phyloP scores from a whole-genome alignment of 1,140 invertebrate species.

The Lordiphosa collinella region DNA sequence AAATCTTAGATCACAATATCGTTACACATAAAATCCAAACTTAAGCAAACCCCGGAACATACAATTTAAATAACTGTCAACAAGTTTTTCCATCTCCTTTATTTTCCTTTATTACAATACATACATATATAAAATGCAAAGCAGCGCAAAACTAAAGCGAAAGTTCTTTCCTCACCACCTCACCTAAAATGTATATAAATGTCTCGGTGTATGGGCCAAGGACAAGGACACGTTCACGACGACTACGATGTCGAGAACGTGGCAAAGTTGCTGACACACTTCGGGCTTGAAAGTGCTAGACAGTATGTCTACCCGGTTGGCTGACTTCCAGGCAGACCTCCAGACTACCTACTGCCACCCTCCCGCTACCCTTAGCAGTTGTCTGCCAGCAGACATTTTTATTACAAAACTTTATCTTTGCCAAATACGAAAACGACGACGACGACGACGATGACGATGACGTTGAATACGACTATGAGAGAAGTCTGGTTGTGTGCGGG shows the following conservation, averaged over 20 bases:
- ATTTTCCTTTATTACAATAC: slow-evolving; percentile 14
- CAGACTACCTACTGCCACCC: slow-evolving; percentile 22
- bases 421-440: slow-evolving; percentile 65
- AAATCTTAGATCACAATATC: too few relatives aligned
- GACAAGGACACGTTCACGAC: slow-evolving; percentile 66
- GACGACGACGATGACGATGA: slow-evolving; percentile 35
- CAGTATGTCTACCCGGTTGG: slow-evolving; percentile 56
- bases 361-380: background rate
- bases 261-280: slow-evolving; percentile 75
- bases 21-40: too few relatives aligned
- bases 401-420: slow-evolving; percentile 78
- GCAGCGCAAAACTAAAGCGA: slow-evolving; percentile 65
- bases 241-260: slow-evolving; percentile 53
- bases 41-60: background rate
- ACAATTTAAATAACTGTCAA: slow-evolving; percentile 31
- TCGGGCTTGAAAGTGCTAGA: slow-evolving; percentile 65
- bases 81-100: slow-evolving; percentile 19
- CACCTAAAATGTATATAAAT: slow-evolving; percentile 37
- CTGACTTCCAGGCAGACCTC: slow-evolving; percentile 23
- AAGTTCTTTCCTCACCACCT: slow-evolving; percentile 34
- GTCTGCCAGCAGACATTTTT: slow-evolving; percentile 72
- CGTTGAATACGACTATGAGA: background rate
- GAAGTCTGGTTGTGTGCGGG: background rate
- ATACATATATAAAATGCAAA: slow-evolving; percentile 28
- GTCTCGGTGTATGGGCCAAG: slow-evolving; percentile 53